Conservation (phyloP, 2,113 vertebrate genomes). For the Azemiops feae region DNA sequence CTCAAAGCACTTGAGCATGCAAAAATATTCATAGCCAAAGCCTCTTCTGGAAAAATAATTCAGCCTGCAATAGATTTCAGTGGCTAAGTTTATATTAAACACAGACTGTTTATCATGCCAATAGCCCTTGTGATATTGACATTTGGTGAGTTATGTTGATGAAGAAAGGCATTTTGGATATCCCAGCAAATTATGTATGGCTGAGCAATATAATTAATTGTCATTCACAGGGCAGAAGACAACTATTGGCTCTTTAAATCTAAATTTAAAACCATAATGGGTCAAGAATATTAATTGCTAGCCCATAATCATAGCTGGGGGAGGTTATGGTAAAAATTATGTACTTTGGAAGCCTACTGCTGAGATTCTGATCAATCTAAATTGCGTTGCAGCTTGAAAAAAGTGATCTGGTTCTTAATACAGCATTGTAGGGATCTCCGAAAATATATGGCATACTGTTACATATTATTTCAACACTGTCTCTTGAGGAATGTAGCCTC, state of each 20-base stretch:
- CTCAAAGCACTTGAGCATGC: background rate
- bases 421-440: conserved; percentile 47
- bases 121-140: background rate
- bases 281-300: conserved; percentile 49
- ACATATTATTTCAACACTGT: background rate
- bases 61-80: background rate
- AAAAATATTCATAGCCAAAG: background rate
- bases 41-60: background rate
- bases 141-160: conserved; percentile 2
- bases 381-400: conserved; percentile 19
- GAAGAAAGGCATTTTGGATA: conserved; percentile 18
- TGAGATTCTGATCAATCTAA: conserved; percentile 35
- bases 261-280: conserved; percentile 45
- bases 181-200: conserved; percentile 20
- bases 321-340: conserved; percentile 7
- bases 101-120: conserved; percentile 7
- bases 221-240: conserved; percentile 29
- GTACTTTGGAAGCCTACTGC: conserved; percentile 41
- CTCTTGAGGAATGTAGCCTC: background rate
- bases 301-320: background rate
- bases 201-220: conserved; percentile 41
- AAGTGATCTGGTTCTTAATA: conserved; percentile 37
- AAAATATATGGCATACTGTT: conserved; percentile 5
- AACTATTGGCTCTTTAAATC: conserved; percentile 1
- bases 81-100: background rate